Evolutionary conservation across 2,888 invertebrate genomes (phyloP), one percentile per base, ranked within the genome.

Genomic region (Temnothorax unifasciatus): DNA sequence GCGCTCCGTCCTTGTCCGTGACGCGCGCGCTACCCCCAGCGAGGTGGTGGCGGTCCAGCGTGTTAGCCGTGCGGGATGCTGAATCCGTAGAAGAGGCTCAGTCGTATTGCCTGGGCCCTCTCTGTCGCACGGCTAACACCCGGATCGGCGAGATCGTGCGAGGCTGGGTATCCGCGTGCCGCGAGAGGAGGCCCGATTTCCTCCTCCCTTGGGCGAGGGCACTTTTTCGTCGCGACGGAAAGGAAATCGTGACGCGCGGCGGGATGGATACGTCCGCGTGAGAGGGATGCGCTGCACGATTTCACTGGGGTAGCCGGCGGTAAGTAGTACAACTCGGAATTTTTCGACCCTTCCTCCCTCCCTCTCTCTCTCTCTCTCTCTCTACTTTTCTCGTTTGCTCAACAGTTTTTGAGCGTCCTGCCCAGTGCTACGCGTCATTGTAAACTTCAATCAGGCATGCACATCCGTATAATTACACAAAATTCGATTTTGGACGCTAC

Each of bases 101-200:
- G 91, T 92, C 89, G 92, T 92, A 91, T 89, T 61, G 87, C 83
- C 87, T 88, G 89, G 86, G 89, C 85, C 83, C 87, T 83, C 85
- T 69, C 87, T 66, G 84, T 84, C 87, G 84, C 68, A 34, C 79
- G 59, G 71, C 59, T 81, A 59, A 81, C 79, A 47, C 57, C 57
- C 79, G 77, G 29, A 25, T 54, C 57, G 79, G 57, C n/a, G 54
- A 71, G 59, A 41, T 9, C 8, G 59, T 44, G 54, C 74, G 13
- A 59, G 29, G 66, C 34, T 59, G 71, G 57, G 71, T 54, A 52
- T 61, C 64, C 86, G 87, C 86, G 88, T 88, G 88, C 75, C 77
- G 84, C 61, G 71, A 59, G 69, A 79, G 11, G 25, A 47, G 84
- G n/a, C n/a, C 66, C 73, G 73, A 87, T 84, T 71, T 64, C 85